A percentile compares a stretch with the other conserved stretches of the same genome.
These are phyloP conservation scores for Chondrilla cf. caribensis DNA, from an alignment of 37 sponge, comb jelly and placozoan species.

Conservation along the genomic window DNA sequence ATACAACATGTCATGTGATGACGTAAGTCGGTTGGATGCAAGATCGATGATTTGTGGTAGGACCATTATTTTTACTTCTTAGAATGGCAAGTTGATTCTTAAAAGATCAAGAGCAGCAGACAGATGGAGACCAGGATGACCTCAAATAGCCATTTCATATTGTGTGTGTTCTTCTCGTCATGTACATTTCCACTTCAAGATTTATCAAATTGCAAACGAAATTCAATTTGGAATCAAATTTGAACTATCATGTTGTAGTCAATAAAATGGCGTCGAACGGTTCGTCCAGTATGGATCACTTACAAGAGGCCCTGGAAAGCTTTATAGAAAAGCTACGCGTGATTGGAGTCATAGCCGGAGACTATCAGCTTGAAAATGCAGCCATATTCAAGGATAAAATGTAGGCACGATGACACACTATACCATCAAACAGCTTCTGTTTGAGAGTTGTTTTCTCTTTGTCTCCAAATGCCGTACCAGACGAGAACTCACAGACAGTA, in stretches of 20 bases:
- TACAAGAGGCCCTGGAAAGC: constrained; percentile 54
- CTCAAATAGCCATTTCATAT: neutral
- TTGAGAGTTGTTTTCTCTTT: no score
- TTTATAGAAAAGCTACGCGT: constrained; percentile 70
- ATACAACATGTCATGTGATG: constrained; percentile 89
- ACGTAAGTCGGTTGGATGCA: constrained; percentile 40
- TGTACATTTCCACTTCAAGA: no score
- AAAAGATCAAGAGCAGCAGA: constrained; percentile 35
- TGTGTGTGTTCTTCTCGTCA: neutral
- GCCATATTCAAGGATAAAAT: constrained; percentile 58
- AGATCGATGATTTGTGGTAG: neutral
- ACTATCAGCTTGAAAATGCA: constrained; percentile 67
- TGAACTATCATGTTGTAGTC: no score
- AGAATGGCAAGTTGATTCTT: constrained; percentile 73
- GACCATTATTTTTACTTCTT: neutral
- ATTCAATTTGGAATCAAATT: neutral
- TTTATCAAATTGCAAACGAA: no score
- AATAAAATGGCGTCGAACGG: constrained; percentile 54
- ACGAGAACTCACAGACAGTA: neutral
- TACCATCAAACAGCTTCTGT: neutral
- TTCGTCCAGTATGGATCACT: constrained; percentile 20
- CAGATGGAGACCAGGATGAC: constrained; percentile 11
- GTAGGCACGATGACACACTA: constrained; percentile 26
- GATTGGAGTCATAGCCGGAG: constrained; percentile 81
- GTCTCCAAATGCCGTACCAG: no score